phyloP scores from a whole-genome alignment of 1,140 invertebrate genomes.

The Bombus waltoni region DNA sequence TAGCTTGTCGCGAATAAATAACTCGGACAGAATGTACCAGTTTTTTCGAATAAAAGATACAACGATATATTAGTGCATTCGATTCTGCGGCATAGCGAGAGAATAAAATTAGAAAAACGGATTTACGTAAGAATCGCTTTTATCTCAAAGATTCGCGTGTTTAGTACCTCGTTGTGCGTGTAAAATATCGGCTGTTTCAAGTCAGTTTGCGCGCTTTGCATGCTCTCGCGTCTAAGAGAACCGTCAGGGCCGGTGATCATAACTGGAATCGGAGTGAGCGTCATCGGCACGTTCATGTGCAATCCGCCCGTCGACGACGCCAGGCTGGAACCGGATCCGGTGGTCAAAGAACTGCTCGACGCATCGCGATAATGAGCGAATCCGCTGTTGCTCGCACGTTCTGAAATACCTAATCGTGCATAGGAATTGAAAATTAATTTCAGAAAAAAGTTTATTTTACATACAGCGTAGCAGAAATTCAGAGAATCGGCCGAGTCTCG shows the following conservation, averaged over 20 bases:
- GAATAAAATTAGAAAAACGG: too few relatives aligned
- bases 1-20: too few relatives aligned
- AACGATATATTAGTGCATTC: neutral
- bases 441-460: neutral
- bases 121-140: too few relatives aligned
- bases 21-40: too few relatives aligned
- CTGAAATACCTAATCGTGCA: conserved; percentile 51
- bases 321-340: conserved; percentile 74
- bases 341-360: conserved; percentile 76
- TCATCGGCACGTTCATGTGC: conserved; percentile 68
- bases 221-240: conserved; percentile 68
- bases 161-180: conserved; percentile 70
- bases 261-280: conserved; percentile 72
- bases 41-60: accelerated
- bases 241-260: conserved; percentile 76
- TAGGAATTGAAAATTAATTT: neutral
- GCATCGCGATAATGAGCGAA: conserved; percentile 73
- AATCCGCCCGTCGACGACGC: conserved; percentile 74
- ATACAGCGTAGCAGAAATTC: too few relatives aligned
- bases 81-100: neutral
- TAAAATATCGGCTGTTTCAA: conserved; percentile 70
- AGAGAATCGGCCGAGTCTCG: too few relatives aligned
- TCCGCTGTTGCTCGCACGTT: conserved; percentile 68
- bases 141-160: neutral
- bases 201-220: conserved; percentile 51